Base-by-base conservation (phyloP, 2,113 vertebrate genomes). In the Mugil cephalus region DNA sequence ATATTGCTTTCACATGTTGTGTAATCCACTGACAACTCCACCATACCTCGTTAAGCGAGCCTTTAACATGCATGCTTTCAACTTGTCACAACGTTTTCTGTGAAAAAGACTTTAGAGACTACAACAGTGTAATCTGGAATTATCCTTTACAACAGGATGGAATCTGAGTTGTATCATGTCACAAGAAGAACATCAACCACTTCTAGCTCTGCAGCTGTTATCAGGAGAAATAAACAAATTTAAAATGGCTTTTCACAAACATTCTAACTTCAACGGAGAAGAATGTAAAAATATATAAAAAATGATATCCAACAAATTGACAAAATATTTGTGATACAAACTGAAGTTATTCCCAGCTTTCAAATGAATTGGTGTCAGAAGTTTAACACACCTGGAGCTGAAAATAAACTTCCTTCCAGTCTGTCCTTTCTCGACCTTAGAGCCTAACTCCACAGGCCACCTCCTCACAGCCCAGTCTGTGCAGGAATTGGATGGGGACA, bases 231-330 rank as follows among this genome's bases (percentile, higher is more conserved):
- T 19, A 30, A 77, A 73, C 71, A 62, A 3, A 64, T 70, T 58
- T 18, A 62, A 15, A n/a, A 50, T 18, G n/a, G 45, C 14, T 74
- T 79, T 68, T 69, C 42, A 52, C 52, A 61, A 54, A 61, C 51
- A 38, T 60, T 24, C 60, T 18, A 35, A 67, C 43, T 50, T 69
- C 59, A 51, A 60, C 50, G 43, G 14, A 77, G 30, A 35, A 30
- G 30, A 47, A 76, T 45, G 60, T 56, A 30, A 60, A 69, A 53
- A 45, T 48, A 65, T 54, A 55, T 64, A 54, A 60, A 55, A n/a
- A 72, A 59, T 34, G 18, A 63, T 14, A 67, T 74, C 14, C 45
- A 36, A 4, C 15, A 4, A 38, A 67, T 69, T 54, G 35, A 54
- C 39, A 63, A 43, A 74, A 77, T 17, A 60, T 39, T 2, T 4